Evolutionary conservation across 2,797 vertebrate genomes (phyloP), one percentile per base, ranked within the genome.

Genomic region (Lindbergichthys nudifrons): DNA sequence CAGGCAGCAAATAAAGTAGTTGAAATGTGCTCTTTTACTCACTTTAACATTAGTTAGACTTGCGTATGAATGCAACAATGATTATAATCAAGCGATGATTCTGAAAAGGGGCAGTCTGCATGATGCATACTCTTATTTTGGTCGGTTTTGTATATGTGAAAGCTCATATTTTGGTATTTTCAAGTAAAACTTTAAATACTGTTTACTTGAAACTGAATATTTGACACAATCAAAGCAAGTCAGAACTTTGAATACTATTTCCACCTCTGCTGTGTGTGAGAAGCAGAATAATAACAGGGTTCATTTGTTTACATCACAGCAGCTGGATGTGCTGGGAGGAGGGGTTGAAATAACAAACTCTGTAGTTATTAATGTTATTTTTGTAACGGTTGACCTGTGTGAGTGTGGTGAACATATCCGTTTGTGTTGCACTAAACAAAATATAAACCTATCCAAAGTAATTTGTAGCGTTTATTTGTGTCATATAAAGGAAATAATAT

Each of bases 301-400:
- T 65, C 18, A 8, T 52, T 16, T 82, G 66, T 74, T 32, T 72
- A 47, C 19, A 78, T 43, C 45, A 75, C 52, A 68, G 82, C 73
- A 81, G 18, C 54, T 66, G 47, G 57, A 65, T 65, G 39, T 51
- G 75, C 70, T 19, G 18, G 19, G 26, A 60, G 56, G 53, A 48
- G 50, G 11, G 12, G 32, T 43, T 48, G 36, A 39, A 42, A 71
- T 74, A 68, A 71, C 70, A 81, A 74, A 70, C 39, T 42, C 16
- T 53, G 47, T 8, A 21, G 46, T 48, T 70, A 75, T 15, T 65
- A 56, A 72, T 70, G 75, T 62, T 30, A 16, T 26, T n/a, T 61
- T 15, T 30, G 57, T 59, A 14, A 7, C 18, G 11, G 15, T 45
- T 14, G 14, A 45, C 43, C 43, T 47, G 15, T 47, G 46, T n/a